These are phyloP conservation scores for Labrus mixtus DNA, from an alignment of 2,113 vertebrate genomes.

Conservation along the genomic window DNA sequence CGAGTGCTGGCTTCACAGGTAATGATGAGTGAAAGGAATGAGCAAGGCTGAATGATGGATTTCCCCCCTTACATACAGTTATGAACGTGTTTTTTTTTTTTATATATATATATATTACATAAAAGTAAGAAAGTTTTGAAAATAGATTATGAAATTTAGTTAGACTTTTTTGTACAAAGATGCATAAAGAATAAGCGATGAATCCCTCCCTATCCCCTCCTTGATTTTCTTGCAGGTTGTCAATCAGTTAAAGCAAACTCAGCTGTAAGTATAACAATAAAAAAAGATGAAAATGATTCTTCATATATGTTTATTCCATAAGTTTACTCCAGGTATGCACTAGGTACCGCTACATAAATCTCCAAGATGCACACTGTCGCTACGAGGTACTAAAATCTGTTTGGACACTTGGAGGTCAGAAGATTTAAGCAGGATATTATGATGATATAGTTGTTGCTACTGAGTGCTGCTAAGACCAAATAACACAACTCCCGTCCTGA, in stretches of 20 bases:
- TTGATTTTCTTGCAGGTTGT: neutral
- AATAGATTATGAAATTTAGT: neutral
- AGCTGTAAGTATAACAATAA: constrained; percentile 20
- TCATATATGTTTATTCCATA: neutral
- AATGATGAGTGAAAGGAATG: constrained; percentile 46
- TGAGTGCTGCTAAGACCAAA: constrained; percentile 42
- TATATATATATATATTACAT: neutral
- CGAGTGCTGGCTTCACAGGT: constrained; percentile 35
- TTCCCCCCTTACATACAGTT: neutral
- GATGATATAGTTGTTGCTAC: constrained; percentile 47
- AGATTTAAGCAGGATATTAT: constrained; percentile 42
- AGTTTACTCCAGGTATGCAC: constrained; percentile 19
- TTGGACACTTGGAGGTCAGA: constrained; percentile 58
- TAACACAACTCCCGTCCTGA: constrained; percentile 54
- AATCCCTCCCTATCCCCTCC: constrained; percentile 3
- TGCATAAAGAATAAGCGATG: neutral
- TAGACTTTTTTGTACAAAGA: neutral
- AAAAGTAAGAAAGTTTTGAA: constrained; percentile 7
- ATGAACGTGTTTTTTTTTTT: neutral
- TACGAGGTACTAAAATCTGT: constrained; percentile 24
- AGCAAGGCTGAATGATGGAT: constrained; percentile 13
- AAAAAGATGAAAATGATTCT: neutral
- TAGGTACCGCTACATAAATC: constrained; percentile 12
- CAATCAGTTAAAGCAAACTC: constrained; percentile 23
- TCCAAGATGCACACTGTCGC: constrained; percentile 26